Percentiles rank a stretch among this genome's conserved stretches.
Conservation (phyloP, 1,140 invertebrate species). For the Cepaea nemoralis region DNA sequence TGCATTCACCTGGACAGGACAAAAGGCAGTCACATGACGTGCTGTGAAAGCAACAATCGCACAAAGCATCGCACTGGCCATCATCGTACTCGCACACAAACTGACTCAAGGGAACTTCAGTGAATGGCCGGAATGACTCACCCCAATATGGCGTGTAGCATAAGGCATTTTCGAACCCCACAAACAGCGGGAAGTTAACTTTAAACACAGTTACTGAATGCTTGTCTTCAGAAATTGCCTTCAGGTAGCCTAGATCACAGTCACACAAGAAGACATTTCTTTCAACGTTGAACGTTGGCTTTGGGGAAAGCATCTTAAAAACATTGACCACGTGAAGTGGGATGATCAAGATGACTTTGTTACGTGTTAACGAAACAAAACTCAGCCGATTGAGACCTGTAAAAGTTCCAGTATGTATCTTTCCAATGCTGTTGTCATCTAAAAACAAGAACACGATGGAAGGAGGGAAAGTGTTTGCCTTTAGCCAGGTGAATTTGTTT, state of each 20-base stretch:
- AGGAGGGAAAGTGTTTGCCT: background rate
- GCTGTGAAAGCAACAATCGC: slow-evolving; percentile 47
- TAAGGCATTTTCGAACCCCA: slow-evolving; percentile 35
- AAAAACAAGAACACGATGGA: background rate
- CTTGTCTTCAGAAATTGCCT: slow-evolving; percentile 23
- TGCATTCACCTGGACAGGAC: slow-evolving; percentile 47
- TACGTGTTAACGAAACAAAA: background rate
- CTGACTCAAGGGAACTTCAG: slow-evolving; percentile 43
- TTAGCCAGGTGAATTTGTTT: slow-evolving; percentile 9
- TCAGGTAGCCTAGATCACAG: slow-evolving; percentile 54
- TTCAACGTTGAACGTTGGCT: slow-evolving; percentile 44
- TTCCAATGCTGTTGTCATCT: background rate
- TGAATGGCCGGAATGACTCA: slow-evolving; percentile 26
- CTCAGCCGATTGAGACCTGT: background rate
- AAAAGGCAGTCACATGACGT: slow-evolving; percentile 41
- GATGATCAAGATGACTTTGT: background rate
- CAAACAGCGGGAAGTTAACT: slow-evolving; percentile 31
- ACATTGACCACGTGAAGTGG: background rate
- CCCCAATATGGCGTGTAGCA: slow-evolving; percentile 24
- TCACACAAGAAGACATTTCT: slow-evolving; percentile 54
- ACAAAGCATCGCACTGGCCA: slow-evolving; percentile 34
- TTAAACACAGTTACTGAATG: slow-evolving; percentile 22
- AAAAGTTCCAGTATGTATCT: background rate
- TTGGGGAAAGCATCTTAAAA: slow-evolving; percentile 5
- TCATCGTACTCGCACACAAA: slow-evolving; percentile 50